A percentile compares a stretch with the other conserved stretches of the same genome.
phyloP scores from a whole-genome alignment of 2,797 vertebrate species.

The Tragopan temminckii region DNA sequence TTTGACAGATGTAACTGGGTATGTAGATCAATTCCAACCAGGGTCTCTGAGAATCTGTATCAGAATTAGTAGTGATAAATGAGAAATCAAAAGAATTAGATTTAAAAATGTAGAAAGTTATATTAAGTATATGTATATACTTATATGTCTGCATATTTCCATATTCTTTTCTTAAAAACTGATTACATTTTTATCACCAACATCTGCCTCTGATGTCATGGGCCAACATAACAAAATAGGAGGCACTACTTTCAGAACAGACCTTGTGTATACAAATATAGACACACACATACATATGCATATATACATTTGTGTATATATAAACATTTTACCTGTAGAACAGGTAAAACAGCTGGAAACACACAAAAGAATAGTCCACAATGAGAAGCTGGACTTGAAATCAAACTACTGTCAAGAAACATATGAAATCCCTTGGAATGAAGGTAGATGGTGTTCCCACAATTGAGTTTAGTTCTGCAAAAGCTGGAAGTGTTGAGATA shows the following conservation, averaged over 20 bases:
- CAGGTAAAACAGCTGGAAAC: neutral
- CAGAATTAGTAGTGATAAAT: neutral
- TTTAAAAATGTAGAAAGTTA: neutral
- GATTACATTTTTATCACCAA: neutral
- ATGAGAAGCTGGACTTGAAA: neutral
- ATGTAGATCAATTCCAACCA: neutral
- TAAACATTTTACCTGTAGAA: neutral
- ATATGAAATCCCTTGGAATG: conserved; percentile 11
- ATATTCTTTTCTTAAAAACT: neutral
- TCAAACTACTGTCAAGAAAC: neutral
- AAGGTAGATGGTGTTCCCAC: neutral
- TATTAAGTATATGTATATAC: fast-evolving
- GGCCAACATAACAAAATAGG: too few species aligned
- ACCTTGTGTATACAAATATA: neutral
- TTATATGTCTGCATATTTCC: neutral
- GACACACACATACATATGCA: neutral
- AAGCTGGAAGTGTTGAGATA: neutral
- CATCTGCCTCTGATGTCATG: too few species aligned
- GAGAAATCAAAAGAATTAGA: neutral
- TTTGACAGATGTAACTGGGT: neutral
- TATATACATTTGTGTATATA: neutral
- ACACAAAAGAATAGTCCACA: neutral
- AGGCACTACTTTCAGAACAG: too few species aligned
- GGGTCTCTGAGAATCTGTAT: neutral
- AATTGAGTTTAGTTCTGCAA: conserved; percentile 20